A percentile compares a stretch with the other conserved stretches of the same genome.
phyloP scores from a whole-genome alignment of 2,113 vertebrate species.

The Potamarius usumacintae region DNA sequence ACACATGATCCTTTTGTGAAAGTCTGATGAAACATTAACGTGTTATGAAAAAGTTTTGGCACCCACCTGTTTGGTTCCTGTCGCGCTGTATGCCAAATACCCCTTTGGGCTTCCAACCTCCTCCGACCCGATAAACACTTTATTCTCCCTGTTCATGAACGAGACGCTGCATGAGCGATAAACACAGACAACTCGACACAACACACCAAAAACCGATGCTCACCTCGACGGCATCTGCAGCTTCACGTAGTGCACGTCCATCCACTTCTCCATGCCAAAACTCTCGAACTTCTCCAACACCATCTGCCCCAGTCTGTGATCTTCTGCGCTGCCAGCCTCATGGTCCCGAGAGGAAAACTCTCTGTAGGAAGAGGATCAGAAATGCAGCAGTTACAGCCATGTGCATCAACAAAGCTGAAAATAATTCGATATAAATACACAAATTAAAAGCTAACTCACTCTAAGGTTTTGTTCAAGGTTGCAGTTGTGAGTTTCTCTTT shows the following conservation, averaged over 20 bases:
- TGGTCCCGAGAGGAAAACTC: conserved; percentile 43
- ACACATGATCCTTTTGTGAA: not conserved
- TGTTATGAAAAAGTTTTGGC: not conserved
- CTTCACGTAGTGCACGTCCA: conserved; percentile 78
- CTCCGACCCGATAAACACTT: conserved; percentile 52
- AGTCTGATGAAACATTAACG: too few species aligned
- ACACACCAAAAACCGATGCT: not conserved
- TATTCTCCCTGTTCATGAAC: conserved; percentile 57
- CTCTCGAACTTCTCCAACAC: conserved; percentile 70
- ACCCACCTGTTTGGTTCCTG: conserved; percentile 69
- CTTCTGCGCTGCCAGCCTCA: conserved; percentile 77
- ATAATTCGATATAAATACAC: not conserved
- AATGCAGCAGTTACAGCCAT: not conserved
- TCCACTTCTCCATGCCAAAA: conserved; percentile 76
- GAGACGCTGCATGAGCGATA: not conserved
- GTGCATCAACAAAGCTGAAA: too few species aligned
- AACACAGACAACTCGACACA: not conserved
- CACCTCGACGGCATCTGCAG: conserved; percentile 75
- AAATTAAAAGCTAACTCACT: conserved; percentile 62
- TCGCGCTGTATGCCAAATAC: conserved; percentile 84
- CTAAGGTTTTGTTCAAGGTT: conserved; percentile 60
- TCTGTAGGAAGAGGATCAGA: conserved; percentile 45
- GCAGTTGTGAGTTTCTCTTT: conserved; percentile 52
- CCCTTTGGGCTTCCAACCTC: conserved; percentile 56
- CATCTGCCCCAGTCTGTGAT: conserved; percentile 59